Base-by-base conservation (phyloP, 2,888 invertebrate species). In the Tryphoninae sp. region DNA sequence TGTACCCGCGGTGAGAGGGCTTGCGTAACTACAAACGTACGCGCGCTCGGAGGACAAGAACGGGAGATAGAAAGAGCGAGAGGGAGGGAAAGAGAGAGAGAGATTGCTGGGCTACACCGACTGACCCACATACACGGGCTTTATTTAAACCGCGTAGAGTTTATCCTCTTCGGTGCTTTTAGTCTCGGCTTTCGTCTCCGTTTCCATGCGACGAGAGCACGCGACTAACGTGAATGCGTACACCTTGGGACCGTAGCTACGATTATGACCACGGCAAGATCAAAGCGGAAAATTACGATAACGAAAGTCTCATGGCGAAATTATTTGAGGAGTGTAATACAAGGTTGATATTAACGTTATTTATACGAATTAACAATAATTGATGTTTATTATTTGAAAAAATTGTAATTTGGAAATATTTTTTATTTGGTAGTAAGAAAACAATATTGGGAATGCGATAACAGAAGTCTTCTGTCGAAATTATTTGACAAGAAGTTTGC, bases 61-160 rank as follows among this genome's bases (percentile, higher is more conserved):
- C 23, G 22, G 55, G 42, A 59, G 65, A 55, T 45, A 59, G 45
- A 61, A 26, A 61, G 64, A 33, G 65, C 16, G 64, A 51, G 68
- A 42, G 45, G 55, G 26, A 78, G 61, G 49, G 33, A 45, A 16
- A 42, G 65, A 53, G 62, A 68, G 69, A 65, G 64, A 53, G 71
- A 67, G 85, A 84, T 86, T 86, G 84, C 84, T 86, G 84, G 84
- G 83, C 88, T 81, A 87, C 86, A 87, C 89, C 89, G 89, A 88
- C 90, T 92, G 92, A 92, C 92, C 92, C 90, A 91, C 91, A 92
- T 91, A 89, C 88, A 88, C 86, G 88, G 85, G 89, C 92, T 92
- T 92, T 92, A 92, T 92, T 92, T 92, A 92, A 91, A 92, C 91
- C 87, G 85, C 78, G 89, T 72, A 79, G 76, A 82, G 82, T 82